Base-by-base conservation (phyloP, 2,888 invertebrate species). In the Sabatieria punctata region DNA sequence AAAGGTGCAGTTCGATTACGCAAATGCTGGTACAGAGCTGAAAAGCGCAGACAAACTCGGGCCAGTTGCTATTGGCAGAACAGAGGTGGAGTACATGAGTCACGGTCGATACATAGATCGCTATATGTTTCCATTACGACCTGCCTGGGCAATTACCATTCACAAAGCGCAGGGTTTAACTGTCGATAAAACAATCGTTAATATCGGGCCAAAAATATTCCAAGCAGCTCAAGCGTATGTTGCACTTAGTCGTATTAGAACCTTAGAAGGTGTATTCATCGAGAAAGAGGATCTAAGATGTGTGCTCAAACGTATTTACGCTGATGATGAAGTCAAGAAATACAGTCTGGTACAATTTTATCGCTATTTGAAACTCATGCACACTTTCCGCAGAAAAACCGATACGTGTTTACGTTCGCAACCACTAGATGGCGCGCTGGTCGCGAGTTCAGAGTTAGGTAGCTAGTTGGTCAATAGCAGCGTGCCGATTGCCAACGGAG, bases 121-220 rank as follows among this genome's bases (percentile, higher is more conserved):
- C 18, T 11, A 19, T 4, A 37, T 41, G 22, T 44, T 44, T 44
- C 44, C 44, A 19, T 21, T 44, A n/a, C 13, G 18, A 8, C 44
- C 36, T 8, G 44, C 44, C 15, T 44, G 38, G 38, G 44, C 39
- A 39, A 19, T 25, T 15, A 44, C 44, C 4, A 44, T 44, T 18
- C 44, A 44, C 23, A 44, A 44, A 44, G 13, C 44, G 6, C 44
- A 44, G 23, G 44, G 44, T 4, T 21, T 44, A 11, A 30, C 39
- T n/a, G 18, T 44, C 6, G 38, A 44, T 13, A 41, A 11, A n/a
- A 38, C 44, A 11, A 22, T 30, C 15, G 30, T 30, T 8, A 30
- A 30, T 15, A 15, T 30, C 8, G 30, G 15, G 15, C n/a, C n/a
- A n/a, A 8, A 30, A 11, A 11, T 8, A 11, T 30, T 30, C 15